Evolutionary conservation across 2,797 vertebrate genomes (phyloP).

Genomic region (Crocidura indochinensis): DNA sequence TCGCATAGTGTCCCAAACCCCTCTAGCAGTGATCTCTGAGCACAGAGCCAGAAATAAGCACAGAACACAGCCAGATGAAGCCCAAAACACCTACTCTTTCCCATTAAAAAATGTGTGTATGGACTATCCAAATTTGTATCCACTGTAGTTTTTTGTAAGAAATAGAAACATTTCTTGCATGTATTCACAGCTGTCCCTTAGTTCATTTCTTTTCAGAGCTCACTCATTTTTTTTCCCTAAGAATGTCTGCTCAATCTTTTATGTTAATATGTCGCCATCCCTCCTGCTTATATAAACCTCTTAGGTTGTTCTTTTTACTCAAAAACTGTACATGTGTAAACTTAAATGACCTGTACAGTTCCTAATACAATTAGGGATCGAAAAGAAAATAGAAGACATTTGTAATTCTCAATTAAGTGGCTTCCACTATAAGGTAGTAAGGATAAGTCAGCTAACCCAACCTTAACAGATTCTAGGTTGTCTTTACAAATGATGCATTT

Average conservation of each 20-base stretch:
- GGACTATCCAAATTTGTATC: conserved; percentile 32
- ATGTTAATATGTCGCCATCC: background rate
- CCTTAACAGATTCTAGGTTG: conserved; percentile 17
- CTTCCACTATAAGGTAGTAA: background rate
- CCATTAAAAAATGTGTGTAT: background rate
- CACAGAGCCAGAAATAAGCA: no score
- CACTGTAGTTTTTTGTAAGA: conserved; percentile 20
- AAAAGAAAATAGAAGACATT: background rate
- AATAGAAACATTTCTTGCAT: conserved; percentile 19
- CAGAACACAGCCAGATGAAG: no score
- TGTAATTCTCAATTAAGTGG: conserved; percentile 18
- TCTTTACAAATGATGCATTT: conserved; percentile 4
- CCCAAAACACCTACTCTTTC: no score
- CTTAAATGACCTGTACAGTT: background rate
- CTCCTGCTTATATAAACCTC: conserved; percentile 44
- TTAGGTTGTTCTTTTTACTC: conserved; percentile 12
- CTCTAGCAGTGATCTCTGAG: no score
- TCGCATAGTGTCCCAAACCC: no score
- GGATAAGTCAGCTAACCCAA: background rate
- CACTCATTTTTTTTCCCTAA: conserved; percentile 35
- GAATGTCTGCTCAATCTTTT: conserved; percentile 51
- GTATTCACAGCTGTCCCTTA: conserved; percentile 9
- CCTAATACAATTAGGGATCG: background rate
- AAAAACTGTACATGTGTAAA: background rate
- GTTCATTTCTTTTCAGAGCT: conserved; percentile 45